Evolutionary conservation across 2,113 vertebrate species (phyloP), one percentile per base, ranked within the genome.

Genomic region (Sceloporus undulatus): DNA sequence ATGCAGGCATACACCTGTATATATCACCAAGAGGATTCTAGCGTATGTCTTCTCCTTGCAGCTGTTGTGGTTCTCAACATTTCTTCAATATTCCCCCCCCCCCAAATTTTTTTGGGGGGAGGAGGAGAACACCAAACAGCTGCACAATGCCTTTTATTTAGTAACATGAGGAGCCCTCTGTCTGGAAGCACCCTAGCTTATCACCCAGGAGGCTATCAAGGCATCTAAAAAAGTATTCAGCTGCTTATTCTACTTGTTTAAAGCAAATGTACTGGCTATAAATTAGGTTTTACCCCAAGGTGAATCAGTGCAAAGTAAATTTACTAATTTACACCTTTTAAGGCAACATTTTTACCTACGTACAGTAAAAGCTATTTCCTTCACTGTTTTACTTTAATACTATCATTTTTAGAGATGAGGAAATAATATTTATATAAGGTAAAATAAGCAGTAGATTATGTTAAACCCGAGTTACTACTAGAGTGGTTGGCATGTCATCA

Each of bases 191-290:
- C 68, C 25, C 88, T 94, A 95, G 95, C 93, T 92, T 96, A 94
- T 91, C 95, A 90, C 93, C 91, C 42, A 70, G 42, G 66, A 80
- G 94, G 88, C 94, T 96, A 96, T 77, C 90, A 97, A 96, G 94
- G 95, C 94, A 96, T 93, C 88, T 94, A 95, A 90, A 90, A 96
- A 97, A 96, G 96, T 96, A 96, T 95, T 95, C 93, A 91, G 81
- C 74, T 95, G 79, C 93, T 94, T 73, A 89, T 92, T 89, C 90
- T 89, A 91, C 76, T 86, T 92, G 88, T 92, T 85, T 91, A 94
- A 96, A 94, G 93, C 94, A 95, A 95, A 74, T 91, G 94, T 82
- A 96, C 90, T 94, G 92, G 94, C 27, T 91, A 93, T 87, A 92
- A 88, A 96, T 89, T 83, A 95, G 86, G 94, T 90, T 95, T 96